A percentile compares a stretch with the other conserved stretches of the same genome.
Evolutionary conservation across 2,888 invertebrate genomes (phyloP).

Genomic region (Mellilla xanthometata): DNA sequence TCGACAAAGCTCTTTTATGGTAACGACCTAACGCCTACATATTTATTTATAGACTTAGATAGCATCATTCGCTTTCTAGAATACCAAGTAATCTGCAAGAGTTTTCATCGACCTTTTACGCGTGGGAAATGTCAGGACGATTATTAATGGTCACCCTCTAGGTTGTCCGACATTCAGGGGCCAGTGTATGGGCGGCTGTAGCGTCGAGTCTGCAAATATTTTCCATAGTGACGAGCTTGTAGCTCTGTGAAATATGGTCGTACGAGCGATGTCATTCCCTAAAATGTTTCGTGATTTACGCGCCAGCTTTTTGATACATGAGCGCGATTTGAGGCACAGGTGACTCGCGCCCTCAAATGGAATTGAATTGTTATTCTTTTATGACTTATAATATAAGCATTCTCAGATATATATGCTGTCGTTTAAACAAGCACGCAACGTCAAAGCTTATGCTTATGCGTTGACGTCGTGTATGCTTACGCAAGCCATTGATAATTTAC

Average conservation of each 20-base stretch:
- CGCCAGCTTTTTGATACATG: constrained; percentile 59
- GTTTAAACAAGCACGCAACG: too few species aligned
- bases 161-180: constrained; percentile 33
- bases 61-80: not conserved
- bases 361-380: constrained; percentile 55
- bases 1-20: too few species aligned
- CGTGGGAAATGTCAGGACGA: constrained; percentile 24
- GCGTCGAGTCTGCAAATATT: constrained; percentile 61
- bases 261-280: constrained; percentile 57
- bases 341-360: constrained; percentile 49
- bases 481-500: too few species aligned
- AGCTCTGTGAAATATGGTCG: constrained; percentile 57
- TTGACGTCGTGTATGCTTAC: too few species aligned
- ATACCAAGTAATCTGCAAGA: constrained; percentile 15
- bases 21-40: too few species aligned
- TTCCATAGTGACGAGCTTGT: constrained; percentile 47
- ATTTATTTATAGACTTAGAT: not conserved
- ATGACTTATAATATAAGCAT: constrained; percentile 30
- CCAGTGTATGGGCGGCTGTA: constrained; percentile 17
- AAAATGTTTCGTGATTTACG: constrained; percentile 71
- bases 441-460: too few species aligned
- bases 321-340: constrained; percentile 56
- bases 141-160: constrained; percentile 32
- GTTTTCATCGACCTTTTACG: constrained; percentile 25
- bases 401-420: constrained; percentile 30